Conservation (phyloP, 2,797 vertebrate genomes). For the Paedocypris micromegethes region DNA sequence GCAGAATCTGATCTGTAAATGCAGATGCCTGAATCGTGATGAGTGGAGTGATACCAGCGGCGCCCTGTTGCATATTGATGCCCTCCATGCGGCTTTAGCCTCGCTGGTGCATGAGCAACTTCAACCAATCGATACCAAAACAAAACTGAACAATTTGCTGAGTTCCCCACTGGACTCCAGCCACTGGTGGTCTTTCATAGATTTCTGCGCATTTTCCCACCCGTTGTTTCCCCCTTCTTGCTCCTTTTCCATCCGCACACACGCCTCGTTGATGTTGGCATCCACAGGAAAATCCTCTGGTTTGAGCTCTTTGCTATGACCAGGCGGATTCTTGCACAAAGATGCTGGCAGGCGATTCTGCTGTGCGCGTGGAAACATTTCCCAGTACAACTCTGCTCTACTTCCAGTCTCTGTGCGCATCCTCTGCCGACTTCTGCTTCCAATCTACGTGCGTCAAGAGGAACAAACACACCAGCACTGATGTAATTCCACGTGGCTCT, state of each 20-base stretch:
- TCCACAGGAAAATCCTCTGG: conserved; percentile 1
- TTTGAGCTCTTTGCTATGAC: neutral
- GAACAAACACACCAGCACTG: conserved; percentile 12
- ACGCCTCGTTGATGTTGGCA: conserved; percentile 2
- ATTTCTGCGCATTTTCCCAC: neutral
- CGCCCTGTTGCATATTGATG: neutral
- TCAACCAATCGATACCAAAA: conserved; percentile 12
- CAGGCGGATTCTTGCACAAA: conserved; percentile 4
- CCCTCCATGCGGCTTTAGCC: neutral
- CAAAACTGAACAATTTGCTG: conserved; percentile 24
- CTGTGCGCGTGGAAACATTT: conserved; percentile 13
- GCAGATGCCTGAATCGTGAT: neutral
- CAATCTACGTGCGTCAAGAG: conserved; percentile 7
- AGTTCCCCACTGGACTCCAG: neutral
- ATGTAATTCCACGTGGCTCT: conserved; percentile 10
- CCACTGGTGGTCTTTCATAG: neutral
- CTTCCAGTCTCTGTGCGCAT: conserved; percentile 1
- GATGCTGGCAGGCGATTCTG: neutral
- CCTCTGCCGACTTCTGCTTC: conserved; percentile 17
- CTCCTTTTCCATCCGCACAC: neutral
- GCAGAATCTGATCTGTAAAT: neutral
- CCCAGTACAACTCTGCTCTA: neutral
- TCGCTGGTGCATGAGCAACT: conserved; percentile 3
- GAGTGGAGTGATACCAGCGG: neutral
- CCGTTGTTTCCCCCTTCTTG: neutral